Evolutionary conservation across 2,113 vertebrate species (phyloP).

Genomic region (Cisticola juncidis): DNA sequence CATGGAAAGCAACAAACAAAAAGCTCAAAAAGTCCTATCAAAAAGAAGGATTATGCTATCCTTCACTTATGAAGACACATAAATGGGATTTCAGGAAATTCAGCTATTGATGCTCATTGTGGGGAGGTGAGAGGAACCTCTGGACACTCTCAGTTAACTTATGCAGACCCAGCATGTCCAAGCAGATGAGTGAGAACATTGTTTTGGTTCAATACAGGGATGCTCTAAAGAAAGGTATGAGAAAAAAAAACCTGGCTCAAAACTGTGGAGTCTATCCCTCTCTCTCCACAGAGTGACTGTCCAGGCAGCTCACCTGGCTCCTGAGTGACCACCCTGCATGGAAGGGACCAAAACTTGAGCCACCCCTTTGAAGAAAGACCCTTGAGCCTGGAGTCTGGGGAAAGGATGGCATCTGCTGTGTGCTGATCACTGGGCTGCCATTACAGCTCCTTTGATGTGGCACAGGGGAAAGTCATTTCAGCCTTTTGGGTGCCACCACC

Average conservation of each 20-base stretch:
- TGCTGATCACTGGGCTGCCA: not conserved
- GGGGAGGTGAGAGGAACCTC: not conserved
- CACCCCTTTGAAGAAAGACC: not conserved
- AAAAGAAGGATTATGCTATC: not conserved
- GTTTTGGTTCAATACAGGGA: not conserved
- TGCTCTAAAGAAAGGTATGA: not conserved
- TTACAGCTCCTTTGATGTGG: not conserved
- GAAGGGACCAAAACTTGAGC: not conserved
- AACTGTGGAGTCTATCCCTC: not conserved
- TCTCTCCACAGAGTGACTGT: not conserved
- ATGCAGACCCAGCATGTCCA: not conserved
- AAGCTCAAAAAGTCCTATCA: not conserved
- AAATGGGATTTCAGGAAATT: not conserved
- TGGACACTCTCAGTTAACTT: not conserved
- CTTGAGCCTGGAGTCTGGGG: not conserved
- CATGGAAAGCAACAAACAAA: not conserved
- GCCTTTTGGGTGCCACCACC: not conserved
- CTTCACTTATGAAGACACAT: not conserved
- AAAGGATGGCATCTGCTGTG: not conserved
- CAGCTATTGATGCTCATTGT: not conserved
- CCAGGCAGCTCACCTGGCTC: not conserved
- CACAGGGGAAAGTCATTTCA: not conserved
- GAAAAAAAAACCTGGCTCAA: not conserved
- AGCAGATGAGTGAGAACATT: not conserved
- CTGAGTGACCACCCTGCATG: fast-evolving